These are phyloP conservation scores for Limnothrissa miodon DNA, from an alignment of 2,113 vertebrate species.

Conservation along the genomic window DNA sequence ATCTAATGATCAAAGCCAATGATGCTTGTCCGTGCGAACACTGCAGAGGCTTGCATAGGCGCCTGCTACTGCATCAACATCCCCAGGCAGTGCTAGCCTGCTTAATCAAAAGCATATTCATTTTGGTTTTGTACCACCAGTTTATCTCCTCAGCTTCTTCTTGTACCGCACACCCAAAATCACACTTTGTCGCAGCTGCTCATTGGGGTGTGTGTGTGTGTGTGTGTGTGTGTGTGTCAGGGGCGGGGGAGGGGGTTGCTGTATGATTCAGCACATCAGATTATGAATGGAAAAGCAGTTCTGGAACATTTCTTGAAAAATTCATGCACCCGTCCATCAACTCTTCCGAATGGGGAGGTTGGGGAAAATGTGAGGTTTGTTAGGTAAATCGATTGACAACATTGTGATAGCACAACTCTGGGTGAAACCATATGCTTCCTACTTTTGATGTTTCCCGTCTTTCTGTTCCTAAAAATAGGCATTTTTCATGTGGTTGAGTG, in stretches of 20 bases:
- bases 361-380: too few species aligned
- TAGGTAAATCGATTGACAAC: too few species aligned
- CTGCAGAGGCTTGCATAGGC: conserved; percentile 16
- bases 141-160: not conserved
- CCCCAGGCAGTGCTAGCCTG: not conserved
- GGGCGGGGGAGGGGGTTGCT: not conserved
- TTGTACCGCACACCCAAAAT: not conserved
- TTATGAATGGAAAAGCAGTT: not conserved
- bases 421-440: too few species aligned
- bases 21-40: conserved; percentile 43
- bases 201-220: not conserved
- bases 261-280: not conserved
- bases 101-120: conserved; percentile 33
- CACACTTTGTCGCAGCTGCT: not conserved
- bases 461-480: too few species aligned
- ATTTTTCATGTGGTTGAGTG: too few species aligned
- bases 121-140: not conserved
- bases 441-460: too few species aligned
- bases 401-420: too few species aligned
- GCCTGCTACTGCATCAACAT: conserved; percentile 15
- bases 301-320: not conserved
- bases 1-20: conserved; percentile 45
- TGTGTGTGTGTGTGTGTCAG: too few species aligned
- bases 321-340: not conserved
- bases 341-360: too few species aligned